Conservation (phyloP, 2,797 vertebrate genomes). For the Sandelia bainsii region DNA sequence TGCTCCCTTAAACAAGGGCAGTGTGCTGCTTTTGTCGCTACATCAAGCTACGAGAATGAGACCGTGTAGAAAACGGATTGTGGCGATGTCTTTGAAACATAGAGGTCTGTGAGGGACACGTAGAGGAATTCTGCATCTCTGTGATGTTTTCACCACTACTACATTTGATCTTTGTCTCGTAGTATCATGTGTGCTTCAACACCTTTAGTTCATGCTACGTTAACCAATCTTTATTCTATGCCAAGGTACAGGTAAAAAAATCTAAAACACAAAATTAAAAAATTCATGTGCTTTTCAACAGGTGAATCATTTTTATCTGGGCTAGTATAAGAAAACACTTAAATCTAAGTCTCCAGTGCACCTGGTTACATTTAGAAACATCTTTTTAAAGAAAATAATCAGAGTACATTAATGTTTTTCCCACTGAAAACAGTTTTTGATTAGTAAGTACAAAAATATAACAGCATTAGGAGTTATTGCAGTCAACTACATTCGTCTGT, state of each 20-base stretch:
- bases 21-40: conserved; percentile 54
- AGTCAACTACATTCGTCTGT: not conserved
- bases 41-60: conserved; percentile 54
- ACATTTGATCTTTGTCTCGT: conserved; percentile 54
- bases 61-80: conserved; percentile 44
- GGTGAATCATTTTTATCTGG: conserved; percentile 1
- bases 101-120: conserved; percentile 39
- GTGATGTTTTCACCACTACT: conserved; percentile 43
- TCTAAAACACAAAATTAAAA: not conserved
- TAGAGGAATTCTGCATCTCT: conserved; percentile 31
- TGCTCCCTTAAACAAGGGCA: conserved; percentile 71
- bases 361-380: conserved; percentile 10
- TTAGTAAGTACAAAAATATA: not conserved
- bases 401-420: not conserved
- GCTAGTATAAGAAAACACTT: not conserved
- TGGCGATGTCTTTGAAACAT: conserved; percentile 52
- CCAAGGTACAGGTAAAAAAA: conserved; percentile 3
- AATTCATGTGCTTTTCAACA: conserved; percentile 3
- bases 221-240: conserved; percentile 2
- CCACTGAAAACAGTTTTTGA: not conserved
- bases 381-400: not conserved
- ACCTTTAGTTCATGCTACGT: conserved; percentile 34
- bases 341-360: not conserved
- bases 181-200: conserved; percentile 20
- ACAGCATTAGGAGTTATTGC: not conserved